A percentile compares a stretch with the other conserved stretches of the same genome.
These are phyloP conservation scores for Propithecus deckenii DNA, from an alignment of 2,797 vertebrate species.

Conservation along the genomic window DNA sequence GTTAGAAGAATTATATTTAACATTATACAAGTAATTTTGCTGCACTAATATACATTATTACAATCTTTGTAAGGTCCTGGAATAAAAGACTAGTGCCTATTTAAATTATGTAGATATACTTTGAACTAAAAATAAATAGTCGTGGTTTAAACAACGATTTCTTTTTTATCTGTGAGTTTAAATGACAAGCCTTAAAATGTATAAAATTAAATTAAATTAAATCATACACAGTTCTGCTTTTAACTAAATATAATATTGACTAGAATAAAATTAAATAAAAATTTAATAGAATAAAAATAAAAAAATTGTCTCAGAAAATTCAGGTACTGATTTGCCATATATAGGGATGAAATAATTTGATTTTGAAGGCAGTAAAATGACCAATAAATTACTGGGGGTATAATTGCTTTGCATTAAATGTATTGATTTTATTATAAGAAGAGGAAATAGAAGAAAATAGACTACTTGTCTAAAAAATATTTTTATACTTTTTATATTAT, in stretches of 20 bases:
- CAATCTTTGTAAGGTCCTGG: background rate
- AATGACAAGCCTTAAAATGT: background rate
- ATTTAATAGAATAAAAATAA: background rate
- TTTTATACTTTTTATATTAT: background rate
- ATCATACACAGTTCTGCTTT: background rate
- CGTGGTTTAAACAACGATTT: background rate
- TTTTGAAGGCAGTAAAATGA: background rate
- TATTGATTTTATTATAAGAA: slow-evolving; percentile 19
- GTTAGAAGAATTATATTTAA: slow-evolving; percentile 7
- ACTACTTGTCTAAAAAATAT: background rate
- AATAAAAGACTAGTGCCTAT: background rate
- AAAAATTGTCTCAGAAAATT: background rate
- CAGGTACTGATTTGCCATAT: background rate
- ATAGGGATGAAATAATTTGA: background rate
- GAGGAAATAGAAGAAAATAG: background rate
- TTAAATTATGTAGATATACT: slow-evolving; percentile 12
- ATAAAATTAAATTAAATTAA: background rate
- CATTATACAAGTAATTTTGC: background rate
- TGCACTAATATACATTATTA: background rate
- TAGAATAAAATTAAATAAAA: slow-evolving; percentile 22
- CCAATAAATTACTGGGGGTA: background rate
- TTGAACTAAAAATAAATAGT: slow-evolving; percentile 28
- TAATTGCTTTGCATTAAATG: background rate
- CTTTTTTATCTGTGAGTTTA: slow-evolving; percentile 15
- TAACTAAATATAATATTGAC: background rate